These are phyloP conservation scores for Cenopis cana DNA, from an alignment of 2,888 invertebrate genomes.

Conservation along the genomic window DNA sequence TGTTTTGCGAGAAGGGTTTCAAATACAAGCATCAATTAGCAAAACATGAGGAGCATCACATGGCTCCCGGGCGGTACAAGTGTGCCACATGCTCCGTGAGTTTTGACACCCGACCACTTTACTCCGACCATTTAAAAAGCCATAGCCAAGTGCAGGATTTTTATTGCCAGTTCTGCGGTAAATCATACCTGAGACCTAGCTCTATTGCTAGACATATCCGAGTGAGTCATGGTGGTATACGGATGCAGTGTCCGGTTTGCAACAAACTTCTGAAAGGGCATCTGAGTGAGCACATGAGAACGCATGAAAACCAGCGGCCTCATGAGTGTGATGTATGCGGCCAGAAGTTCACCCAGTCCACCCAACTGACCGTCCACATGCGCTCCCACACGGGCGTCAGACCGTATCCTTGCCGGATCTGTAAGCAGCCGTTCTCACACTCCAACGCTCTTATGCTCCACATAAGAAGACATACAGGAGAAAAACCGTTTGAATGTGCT, in stretches of 20 bases:
- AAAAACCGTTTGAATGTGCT: slow-evolving; percentile 91
- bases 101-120: slow-evolving; percentile 88
- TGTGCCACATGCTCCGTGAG: slow-evolving; percentile 89
- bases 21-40: slow-evolving; percentile 65
- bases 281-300: slow-evolving; percentile 92
- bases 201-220: slow-evolving; percentile 91
- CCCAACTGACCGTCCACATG: slow-evolving; percentile 93
- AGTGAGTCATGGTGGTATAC: slow-evolving; percentile 90
- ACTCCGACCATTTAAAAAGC: slow-evolving; percentile 87
- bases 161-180: slow-evolving; percentile 92
- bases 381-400: slow-evolving; percentile 93
- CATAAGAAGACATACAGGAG: slow-evolving; percentile 93
- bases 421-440: slow-evolving; percentile 92
- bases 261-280: slow-evolving; percentile 93
- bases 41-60: slow-evolving; percentile 91
- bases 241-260: slow-evolving; percentile 92
- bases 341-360: slow-evolving; percentile 92
- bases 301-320: slow-evolving; percentile 90
- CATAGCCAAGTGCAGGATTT: slow-evolving; percentile 91
- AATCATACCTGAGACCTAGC: slow-evolving; percentile 90
- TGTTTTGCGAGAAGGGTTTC: slow-evolving; percentile 82
- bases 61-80: slow-evolving; percentile 88
- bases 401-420: slow-evolving; percentile 93
- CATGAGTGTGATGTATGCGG: slow-evolving; percentile 92
- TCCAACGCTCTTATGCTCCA: slow-evolving; percentile 94